A percentile compares a stretch with the other conserved stretches of the same genome.
Evolutionary conservation across 2,113 vertebrate species (phyloP).

Genomic region (Dendropsophus ebraccatus): DNA sequence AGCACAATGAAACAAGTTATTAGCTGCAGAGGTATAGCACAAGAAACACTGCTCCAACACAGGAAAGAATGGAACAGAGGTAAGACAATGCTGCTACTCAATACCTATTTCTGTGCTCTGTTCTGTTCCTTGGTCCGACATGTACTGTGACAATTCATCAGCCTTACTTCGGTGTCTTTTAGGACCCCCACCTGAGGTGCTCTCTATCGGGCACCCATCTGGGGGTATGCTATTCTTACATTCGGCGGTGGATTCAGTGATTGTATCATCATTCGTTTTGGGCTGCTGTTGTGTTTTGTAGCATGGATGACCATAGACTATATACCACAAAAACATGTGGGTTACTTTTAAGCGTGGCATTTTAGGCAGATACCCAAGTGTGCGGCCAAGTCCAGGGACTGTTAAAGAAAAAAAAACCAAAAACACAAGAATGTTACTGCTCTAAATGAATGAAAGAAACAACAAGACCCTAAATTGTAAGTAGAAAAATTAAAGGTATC

Average conservation of each 20-base stretch:
- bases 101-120: conserved; percentile 6
- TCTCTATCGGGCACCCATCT: neutral
- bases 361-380: conserved; percentile 91
- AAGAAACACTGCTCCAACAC: too few relatives aligned
- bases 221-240: neutral
- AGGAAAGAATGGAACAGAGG: neutral
- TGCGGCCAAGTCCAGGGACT: conserved; percentile 90
- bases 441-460: neutral
- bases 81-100: neutral
- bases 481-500: neutral
- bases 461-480: too few relatives aligned
- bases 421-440: neutral
- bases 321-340: conserved; percentile 91
- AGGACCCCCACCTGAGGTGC: neutral
- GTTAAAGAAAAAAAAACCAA: conserved; percentile 12
- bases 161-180: neutral
- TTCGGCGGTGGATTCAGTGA: neutral
- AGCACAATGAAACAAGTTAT: neutral
- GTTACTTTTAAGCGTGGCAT: conserved; percentile 88
- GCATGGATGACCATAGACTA: conserved; percentile 85
- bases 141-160: neutral
- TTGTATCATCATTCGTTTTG: neutral
- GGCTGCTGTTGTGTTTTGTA: conserved; percentile 29
- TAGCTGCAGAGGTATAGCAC: neutral
- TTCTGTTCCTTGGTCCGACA: neutral